These are phyloP conservation scores for Mimas tiliae DNA, from an alignment of 2,888 invertebrate species.

Conservation along the genomic window DNA sequence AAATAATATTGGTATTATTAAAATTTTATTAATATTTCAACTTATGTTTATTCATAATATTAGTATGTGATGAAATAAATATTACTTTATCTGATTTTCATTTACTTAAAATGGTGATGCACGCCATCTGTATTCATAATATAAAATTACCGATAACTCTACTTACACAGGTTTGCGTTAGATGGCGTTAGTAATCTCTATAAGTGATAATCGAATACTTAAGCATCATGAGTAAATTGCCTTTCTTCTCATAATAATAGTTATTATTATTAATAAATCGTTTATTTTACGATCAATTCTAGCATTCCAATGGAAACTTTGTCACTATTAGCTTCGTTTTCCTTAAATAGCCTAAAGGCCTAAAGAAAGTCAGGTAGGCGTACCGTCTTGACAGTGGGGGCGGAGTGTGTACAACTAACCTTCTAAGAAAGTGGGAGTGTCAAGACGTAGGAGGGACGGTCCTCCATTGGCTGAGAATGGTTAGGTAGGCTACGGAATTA, in stretches of 20 bases:
- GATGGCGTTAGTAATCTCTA: constrained; percentile 1
- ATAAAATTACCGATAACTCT: neutral
- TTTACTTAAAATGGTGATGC: no score
- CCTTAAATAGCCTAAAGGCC: no score
- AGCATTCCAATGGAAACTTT: neutral
- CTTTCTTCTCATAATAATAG: no score
- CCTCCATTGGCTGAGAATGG: constrained; percentile 51
- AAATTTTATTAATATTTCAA: no score
- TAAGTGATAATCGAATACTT: neutral
- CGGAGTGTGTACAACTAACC: constrained; percentile 53
- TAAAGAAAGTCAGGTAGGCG: constrained; percentile 36
- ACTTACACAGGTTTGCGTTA: neutral
- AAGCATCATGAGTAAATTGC: neutral
- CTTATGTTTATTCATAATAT: no score
- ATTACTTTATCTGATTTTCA: no score
- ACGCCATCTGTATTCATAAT: constrained; percentile 3
- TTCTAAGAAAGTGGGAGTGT: constrained; percentile 74
- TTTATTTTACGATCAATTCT: neutral
- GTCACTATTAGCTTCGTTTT: no score
- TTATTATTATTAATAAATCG: no score
- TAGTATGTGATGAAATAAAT: neutral
- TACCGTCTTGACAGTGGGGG: constrained; percentile 41
- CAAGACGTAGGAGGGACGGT: constrained; percentile 57
- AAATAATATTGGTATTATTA: neutral
- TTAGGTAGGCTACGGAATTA: constrained; percentile 16